A percentile compares a stretch with the other conserved stretches of the same genome.
Conservation (phyloP, 2,888 invertebrate genomes). For the Hydropsyche betteni region DNA sequence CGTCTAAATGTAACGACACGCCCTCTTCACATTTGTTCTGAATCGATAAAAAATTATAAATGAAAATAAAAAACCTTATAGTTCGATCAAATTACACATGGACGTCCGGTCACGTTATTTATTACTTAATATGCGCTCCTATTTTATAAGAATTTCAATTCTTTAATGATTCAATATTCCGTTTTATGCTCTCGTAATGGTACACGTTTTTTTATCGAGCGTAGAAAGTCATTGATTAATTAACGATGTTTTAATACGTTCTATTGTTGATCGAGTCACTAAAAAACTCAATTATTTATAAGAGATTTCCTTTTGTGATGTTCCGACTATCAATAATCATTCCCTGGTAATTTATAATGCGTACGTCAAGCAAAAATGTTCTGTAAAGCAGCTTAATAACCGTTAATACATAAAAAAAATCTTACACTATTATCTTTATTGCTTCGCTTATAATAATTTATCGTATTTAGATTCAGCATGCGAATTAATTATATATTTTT, state of each 20-base stretch:
- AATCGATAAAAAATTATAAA: constrained; percentile 12
- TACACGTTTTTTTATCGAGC: background rate
- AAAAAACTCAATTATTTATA: background rate
- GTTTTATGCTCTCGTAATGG: background rate
- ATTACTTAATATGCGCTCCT: constrained; percentile 33
- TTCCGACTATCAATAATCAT: constrained; percentile 23
- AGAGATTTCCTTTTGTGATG: constrained; percentile 10
- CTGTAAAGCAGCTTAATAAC: background rate
- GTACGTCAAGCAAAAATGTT: constrained; percentile 23
- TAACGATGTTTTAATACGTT: constrained; percentile 22
- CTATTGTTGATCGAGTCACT: constrained; percentile 1
- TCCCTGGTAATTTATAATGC: constrained; percentile 10
- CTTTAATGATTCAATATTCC: no score
- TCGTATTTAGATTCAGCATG: background rate
- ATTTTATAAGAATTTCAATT: background rate
- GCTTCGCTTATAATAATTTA: background rate
- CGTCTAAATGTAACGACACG: constrained; percentile 15
- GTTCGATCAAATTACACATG: constrained; percentile 24
- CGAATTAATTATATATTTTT: no score
- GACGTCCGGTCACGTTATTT: constrained; percentile 32
- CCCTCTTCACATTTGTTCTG: constrained; percentile 17
- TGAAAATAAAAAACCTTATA: constrained; percentile 2
- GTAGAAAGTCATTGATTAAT: constrained; percentile 17
- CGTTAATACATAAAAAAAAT: constrained; percentile 15
- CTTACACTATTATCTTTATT: constrained; percentile 1